Percentiles rank a stretch among this genome's conserved stretches.
Evolutionary conservation across 2,113 vertebrate genomes (phyloP).

Genomic region (Kobus ellipsiprymnus): DNA sequence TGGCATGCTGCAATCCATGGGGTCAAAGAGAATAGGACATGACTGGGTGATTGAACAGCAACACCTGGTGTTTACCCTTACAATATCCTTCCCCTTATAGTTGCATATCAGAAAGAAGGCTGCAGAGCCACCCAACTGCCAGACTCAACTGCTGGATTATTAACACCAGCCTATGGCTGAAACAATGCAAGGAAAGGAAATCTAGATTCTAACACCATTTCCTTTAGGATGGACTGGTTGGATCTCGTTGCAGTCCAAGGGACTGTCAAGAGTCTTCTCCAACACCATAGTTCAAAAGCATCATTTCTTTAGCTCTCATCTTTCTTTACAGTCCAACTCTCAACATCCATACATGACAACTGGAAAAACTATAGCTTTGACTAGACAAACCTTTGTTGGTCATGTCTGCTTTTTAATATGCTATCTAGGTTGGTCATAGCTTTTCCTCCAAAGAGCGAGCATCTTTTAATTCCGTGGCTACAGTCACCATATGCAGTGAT

Average conservation of each 20-base stretch:
- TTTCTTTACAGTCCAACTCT: not conserved
- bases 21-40: accelerated
- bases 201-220: not conserved
- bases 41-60: not conserved
- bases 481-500: not conserved
- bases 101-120: not conserved
- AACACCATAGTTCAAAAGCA: not conserved
- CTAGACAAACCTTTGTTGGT: not conserved
- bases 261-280: not conserved
- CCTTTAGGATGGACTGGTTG: not conserved
- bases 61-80: not conserved
- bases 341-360: not conserved
- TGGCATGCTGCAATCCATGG: not conserved
- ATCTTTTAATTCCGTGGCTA: not conserved
- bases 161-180: not conserved
- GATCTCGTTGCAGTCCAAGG: not conserved
- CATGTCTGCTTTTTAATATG: not conserved
- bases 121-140: not conserved
- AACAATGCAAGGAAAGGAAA: not conserved
- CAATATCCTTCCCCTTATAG: not conserved
- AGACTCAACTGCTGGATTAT: not conserved
- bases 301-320: not conserved
- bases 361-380: not conserved
- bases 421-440: not conserved
- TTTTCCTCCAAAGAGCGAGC: not conserved